These are phyloP conservation scores for Hyposmocoma kahamanoa DNA, from an alignment of 1,140 invertebrate genomes.

Conservation along the genomic window DNA sequence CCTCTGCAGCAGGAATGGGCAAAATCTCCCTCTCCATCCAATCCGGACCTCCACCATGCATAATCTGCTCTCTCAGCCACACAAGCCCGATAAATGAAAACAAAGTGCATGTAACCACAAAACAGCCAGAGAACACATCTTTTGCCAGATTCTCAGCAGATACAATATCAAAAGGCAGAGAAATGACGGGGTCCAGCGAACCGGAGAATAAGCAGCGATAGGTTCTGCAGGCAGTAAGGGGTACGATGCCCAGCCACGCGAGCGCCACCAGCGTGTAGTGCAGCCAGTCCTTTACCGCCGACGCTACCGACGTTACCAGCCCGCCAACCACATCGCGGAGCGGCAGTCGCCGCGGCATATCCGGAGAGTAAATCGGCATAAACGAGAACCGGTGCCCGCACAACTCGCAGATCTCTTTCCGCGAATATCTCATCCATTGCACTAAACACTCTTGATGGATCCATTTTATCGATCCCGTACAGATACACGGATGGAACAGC, in stretches of 20 bases:
- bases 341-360: conserved; percentile 97
- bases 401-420: conserved; percentile 99
- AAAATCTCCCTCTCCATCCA: conserved; percentile 88
- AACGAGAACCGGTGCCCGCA: conserved; percentile 99
- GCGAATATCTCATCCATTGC: conserved; percentile 95
- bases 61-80: conserved; percentile 98
- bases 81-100: conserved; percentile 97
- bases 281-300: conserved; percentile 95
- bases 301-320: conserved; percentile 89
- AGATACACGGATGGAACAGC: conserved; percentile 98
- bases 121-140: conserved; percentile 96
- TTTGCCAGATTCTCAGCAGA: conserved; percentile 94
- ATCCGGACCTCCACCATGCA: conserved; percentile 96
- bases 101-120: conserved; percentile 96
- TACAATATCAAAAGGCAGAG: conserved; percentile 92
- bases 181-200: conserved; percentile 87
- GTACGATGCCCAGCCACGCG: conserved; percentile 98
- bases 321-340: conserved; percentile 92
- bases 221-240: conserved; percentile 96
- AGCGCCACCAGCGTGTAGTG: conserved; percentile 95
- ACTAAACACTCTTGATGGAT: conserved; percentile 96
- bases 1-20: conserved; percentile 48
- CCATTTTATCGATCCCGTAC: conserved; percentile 98
- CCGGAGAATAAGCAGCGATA: conserved; percentile 94
- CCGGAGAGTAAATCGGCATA: conserved; percentile 98